Evolutionary conservation across 2,113 vertebrate genomes (phyloP).

Genomic region (Chaetodon auriga): DNA sequence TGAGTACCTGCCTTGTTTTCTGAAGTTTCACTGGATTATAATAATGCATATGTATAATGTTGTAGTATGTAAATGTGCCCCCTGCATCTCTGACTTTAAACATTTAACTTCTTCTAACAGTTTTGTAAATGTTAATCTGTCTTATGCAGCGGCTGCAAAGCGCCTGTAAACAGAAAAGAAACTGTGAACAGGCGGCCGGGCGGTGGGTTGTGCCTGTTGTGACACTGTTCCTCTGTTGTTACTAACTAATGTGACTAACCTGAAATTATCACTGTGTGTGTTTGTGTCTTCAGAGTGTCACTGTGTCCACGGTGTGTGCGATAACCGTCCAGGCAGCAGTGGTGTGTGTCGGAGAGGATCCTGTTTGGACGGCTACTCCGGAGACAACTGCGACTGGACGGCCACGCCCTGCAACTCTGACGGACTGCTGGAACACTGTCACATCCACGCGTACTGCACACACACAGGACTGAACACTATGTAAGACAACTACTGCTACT

Average conservation of each 20-base stretch:
- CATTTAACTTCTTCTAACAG: too few relatives aligned
- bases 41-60: too few relatives aligned
- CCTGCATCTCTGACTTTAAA: too few relatives aligned
- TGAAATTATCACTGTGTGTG: neutral
- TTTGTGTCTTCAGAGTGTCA: conserved; percentile 86
- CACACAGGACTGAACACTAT: conserved; percentile 22
- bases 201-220: too few relatives aligned
- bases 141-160: too few relatives aligned
- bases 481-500: conserved; percentile 39
- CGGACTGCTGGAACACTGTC: conserved; percentile 85
- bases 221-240: neutral
- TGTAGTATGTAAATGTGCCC: too few relatives aligned
- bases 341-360: conserved; percentile 90
- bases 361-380: conserved; percentile 87
- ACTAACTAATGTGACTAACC: neutral
- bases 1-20: neutral
- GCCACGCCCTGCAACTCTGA: conserved; percentile 80
- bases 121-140: too few relatives aligned
- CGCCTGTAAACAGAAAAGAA: neutral
- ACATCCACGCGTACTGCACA: conserved; percentile 84
- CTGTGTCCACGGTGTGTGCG: conserved; percentile 94
- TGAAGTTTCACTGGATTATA: too few relatives aligned
- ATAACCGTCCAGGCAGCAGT: conserved; percentile 91
- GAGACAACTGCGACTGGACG: conserved; percentile 89
- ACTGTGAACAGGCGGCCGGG: neutral